Percentiles rank a stretch among this genome's conserved stretches.
Evolutionary conservation across 2,797 vertebrate genomes (phyloP).

Genomic region (Chelonia mydas): DNA sequence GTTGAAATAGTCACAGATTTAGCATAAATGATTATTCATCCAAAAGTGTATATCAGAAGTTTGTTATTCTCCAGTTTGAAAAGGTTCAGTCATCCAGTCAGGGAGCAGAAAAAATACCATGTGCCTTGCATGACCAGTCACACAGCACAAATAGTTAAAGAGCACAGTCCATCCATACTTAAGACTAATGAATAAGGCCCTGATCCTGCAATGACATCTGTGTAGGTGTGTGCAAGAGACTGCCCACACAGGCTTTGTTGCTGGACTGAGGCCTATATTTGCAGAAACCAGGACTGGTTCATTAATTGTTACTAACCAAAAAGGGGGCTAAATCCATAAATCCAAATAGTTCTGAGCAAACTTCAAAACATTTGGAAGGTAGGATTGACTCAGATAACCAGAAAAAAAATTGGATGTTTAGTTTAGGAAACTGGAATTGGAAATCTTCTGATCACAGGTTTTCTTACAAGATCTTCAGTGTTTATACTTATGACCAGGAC

Average conservation of each 20-base stretch:
- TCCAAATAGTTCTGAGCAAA: not conserved
- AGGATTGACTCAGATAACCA: not conserved
- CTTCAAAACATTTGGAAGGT: not conserved
- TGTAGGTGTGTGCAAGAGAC: not conserved
- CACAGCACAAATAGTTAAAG: not conserved
- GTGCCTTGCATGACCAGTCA: not conserved
- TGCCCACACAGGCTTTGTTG: not conserved
- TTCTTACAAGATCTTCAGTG: not conserved
- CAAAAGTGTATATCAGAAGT: not conserved
- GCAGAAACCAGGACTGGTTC: not conserved
- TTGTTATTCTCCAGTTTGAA: not conserved
- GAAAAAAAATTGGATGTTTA: not conserved
- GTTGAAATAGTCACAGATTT: not conserved
- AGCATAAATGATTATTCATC: not conserved
- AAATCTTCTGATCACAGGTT: not conserved
- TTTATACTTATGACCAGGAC: not conserved
- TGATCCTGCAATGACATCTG: not conserved
- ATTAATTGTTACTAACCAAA: not conserved
- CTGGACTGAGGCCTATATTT: not conserved
- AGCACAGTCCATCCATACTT: not conserved
- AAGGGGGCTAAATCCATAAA: not conserved
- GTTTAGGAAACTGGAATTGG: fast-evolving
- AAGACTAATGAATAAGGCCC: not conserved
- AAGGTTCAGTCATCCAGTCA: not conserved
- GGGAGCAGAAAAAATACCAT: not conserved